Percentiles rank a stretch among this genome's conserved stretches.
Evolutionary conservation across 92 coral and sea anemone genomes (phyloP).

Genomic region (Zoanthus gigantus): DNA sequence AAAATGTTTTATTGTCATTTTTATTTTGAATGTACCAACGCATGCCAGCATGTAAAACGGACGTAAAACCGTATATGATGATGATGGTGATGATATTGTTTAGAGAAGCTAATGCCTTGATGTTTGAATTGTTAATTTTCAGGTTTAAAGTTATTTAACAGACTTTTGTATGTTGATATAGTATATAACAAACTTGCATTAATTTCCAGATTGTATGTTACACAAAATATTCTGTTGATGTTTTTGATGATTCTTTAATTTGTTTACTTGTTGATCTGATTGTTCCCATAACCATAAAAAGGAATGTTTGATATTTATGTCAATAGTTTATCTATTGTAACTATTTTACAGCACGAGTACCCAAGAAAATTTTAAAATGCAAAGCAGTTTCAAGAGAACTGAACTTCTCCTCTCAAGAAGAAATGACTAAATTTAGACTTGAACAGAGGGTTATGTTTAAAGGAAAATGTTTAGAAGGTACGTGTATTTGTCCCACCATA

Average conservation of each 20-base stretch:
- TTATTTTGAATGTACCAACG: too few relatives aligned
- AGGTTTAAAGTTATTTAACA: too few relatives aligned
- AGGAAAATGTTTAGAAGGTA: slow-evolving; percentile 99
- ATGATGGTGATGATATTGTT: too few relatives aligned
- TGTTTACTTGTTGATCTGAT: neutral
- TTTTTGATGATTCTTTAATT: neutral
- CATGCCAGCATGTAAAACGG: too few relatives aligned
- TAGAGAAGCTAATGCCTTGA: too few relatives aligned
- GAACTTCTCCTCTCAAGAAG: slow-evolving; percentile 95
- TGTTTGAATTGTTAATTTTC: too few relatives aligned
- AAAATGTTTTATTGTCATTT: too few relatives aligned
- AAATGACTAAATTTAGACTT: slow-evolving; percentile 98
- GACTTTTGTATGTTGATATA: too few relatives aligned
- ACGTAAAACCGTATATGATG: too few relatives aligned
- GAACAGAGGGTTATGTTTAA: slow-evolving; percentile 98
- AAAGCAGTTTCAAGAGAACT: slow-evolving; percentile 98
- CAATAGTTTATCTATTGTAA: neutral
- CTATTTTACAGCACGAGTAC: slow-evolving; percentile 88
- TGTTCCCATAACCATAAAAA: neutral
- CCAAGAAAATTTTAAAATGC: slow-evolving; percentile 96
- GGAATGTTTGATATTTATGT: neutral
- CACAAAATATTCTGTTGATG: too few relatives aligned
- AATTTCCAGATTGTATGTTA: too few relatives aligned
- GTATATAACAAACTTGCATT: too few relatives aligned
- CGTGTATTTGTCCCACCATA: neutral